Conservation (phyloP, 2,888 invertebrate genomes). For the Lymantria dispar region DNA sequence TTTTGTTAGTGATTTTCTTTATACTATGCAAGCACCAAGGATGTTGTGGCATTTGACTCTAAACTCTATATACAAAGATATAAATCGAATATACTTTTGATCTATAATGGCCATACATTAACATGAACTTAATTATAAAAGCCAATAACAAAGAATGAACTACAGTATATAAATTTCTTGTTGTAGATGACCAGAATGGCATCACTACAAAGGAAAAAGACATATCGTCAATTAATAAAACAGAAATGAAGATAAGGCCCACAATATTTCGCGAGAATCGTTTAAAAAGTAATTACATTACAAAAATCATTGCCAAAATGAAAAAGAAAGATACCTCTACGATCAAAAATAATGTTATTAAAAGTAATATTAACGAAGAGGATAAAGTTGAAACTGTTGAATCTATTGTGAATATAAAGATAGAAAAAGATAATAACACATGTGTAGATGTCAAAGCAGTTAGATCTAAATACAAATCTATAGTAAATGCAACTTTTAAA, state of each 20-base stretch:
- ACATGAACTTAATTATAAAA: no score
- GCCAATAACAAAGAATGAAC: no score
- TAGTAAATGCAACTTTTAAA: constrained; percentile 21
- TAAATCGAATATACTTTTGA: no score
- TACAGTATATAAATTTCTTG: constrained; percentile 22
- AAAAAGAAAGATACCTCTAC: background rate
- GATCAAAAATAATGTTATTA: background rate
- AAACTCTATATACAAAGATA: no score
- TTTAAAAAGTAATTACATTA: constrained; percentile 5
- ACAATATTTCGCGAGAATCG: constrained; percentile 21
- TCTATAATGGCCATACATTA: no score
- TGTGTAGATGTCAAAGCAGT: constrained; percentile 17
- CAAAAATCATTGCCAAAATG: background rate
- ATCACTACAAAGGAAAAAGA: constrained; percentile 20
- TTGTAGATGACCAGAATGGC: constrained; percentile 35
- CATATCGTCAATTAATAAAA: constrained; percentile 15
- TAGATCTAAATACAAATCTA: constrained; percentile 20
- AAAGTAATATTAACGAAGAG: background rate
- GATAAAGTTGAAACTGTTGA: background rate
- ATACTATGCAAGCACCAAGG: no score
- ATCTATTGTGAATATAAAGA: constrained; percentile 3
- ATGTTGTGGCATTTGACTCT: no score
- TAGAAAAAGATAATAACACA: background rate
- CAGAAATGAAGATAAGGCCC: constrained; percentile 7
- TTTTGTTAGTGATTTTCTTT: no score